phyloP scores from a whole-genome alignment of 2,797 vertebrate genomes.

The Hemitrygon akajei region DNA sequence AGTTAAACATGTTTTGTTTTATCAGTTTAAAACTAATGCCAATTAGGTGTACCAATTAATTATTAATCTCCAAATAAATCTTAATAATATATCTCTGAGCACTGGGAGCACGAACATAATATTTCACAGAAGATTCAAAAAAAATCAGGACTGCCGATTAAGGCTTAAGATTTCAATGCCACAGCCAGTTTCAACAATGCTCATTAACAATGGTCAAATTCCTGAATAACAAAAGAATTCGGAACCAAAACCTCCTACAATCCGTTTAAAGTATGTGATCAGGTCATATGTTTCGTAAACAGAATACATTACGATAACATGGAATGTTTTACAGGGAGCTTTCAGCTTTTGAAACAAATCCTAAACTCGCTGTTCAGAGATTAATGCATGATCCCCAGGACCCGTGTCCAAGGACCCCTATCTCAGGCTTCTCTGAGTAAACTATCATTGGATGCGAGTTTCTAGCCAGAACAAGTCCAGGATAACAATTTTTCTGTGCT shows the following conservation, averaged over 20 bases:
- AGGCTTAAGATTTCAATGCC: not conserved
- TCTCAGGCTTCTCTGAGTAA: no score
- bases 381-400: no score
- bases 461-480: no score
- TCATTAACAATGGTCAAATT: not conserved
- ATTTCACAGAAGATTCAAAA: not conserved
- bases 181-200: not conserved
- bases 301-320: not conserved
- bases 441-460: no score
- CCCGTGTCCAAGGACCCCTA: no score
- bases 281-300: not conserved
- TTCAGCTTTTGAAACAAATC: not conserved
- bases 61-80: conserved; percentile 18
- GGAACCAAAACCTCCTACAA: not conserved
- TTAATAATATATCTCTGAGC: not conserved
- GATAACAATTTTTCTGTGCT: no score
- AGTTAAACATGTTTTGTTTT: not conserved
- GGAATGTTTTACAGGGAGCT: not conserved
- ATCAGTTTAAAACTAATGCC: not conserved
- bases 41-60: not conserved
- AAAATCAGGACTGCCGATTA: not conserved
- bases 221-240: not conserved
- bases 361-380: not conserved
- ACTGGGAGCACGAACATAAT: not conserved
- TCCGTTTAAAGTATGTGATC: not conserved